phyloP scores from a whole-genome alignment of 2,888 invertebrate genomes.

The Sinhomidia bicolor region DNA sequence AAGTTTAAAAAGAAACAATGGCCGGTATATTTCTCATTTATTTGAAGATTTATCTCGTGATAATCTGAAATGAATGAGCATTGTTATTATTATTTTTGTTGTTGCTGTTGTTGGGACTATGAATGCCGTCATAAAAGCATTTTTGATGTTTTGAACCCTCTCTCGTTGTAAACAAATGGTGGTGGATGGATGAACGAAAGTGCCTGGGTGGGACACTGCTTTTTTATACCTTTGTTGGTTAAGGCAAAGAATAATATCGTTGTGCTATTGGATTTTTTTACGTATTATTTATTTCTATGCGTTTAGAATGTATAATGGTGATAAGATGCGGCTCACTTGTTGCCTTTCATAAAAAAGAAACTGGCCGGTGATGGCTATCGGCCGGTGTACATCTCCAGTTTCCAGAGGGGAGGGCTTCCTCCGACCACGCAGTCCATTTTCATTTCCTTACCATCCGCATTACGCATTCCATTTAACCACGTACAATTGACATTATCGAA shows the following conservation, averaged over 20 bases:
- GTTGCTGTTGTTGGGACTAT: constrained; percentile 35
- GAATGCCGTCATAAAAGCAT: constrained; percentile 7
- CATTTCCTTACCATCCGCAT: constrained; percentile 60
- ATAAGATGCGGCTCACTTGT: constrained; percentile 59
- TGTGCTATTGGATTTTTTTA: neutral
- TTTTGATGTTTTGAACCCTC: neutral
- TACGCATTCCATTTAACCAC: constrained; percentile 58
- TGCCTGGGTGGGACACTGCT: constrained; percentile 67
- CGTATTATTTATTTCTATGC: constrained; percentile 10
- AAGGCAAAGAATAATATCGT: too few relatives aligned
- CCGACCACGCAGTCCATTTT: constrained; percentile 37
- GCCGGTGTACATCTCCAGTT: constrained; percentile 30
- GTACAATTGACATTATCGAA: constrained; percentile 37
- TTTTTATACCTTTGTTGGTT: constrained; percentile 28
- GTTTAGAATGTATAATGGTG: neutral
- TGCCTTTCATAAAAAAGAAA: constrained; percentile 52
- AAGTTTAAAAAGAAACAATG: constrained; percentile 60
- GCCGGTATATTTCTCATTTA: constrained; percentile 66
- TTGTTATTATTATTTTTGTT: constrained; percentile 61
- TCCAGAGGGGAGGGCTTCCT: constrained; percentile 40
- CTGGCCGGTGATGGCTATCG: constrained; percentile 66
- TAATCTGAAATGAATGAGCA: constrained; percentile 67
- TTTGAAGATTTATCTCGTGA: constrained; percentile 65
- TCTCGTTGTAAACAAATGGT: neutral
- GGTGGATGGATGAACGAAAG: constrained; percentile 12